Evolutionary conservation across 92 coral and sea anemone genomes (phyloP), one percentile per base, ranked within the genome.

Genomic region (Parazoanthus swiftii): DNA sequence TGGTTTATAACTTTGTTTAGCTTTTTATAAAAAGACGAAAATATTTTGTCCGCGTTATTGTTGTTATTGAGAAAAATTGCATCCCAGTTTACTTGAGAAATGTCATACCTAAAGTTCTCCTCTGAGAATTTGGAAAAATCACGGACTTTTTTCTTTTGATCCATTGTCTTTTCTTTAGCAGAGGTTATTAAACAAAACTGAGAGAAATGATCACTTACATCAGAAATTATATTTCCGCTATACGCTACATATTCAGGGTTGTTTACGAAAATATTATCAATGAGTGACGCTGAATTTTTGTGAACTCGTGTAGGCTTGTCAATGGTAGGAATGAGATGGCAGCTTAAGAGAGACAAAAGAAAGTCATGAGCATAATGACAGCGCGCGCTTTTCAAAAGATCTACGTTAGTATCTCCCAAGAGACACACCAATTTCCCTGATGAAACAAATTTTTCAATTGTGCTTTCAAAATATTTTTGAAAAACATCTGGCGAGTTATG

Each of bases 381-480:
- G 42, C 42, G 42, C 42, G 42, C 42, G 42, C 42, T 38, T 38
- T 38, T 38, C 42, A 38, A 38, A 38, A 38, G 1, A 38, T 38
- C 42, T 38, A 38, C 42, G 42, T 38, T 38, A 3, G 42, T 38
- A 38, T 38, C 42, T 38, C 42, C 42, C 42, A 38, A 38, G 42
- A 38, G 42, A 38, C 42, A 38, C 42, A 80, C 9, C 20, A 81
- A 29, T n/a, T 59, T 59, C 67, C 67, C 67, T 59, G 67, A 59
- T 16, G 58, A 43, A 25, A 26, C 50, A 36, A 80, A 20, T 6
- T 78, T 78, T 54, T 84, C 87, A 38, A 90, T 43, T 65, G 89
- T 89, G 43, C 58, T 67, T 23, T 78, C 92, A 85, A 89, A 77
- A 85, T 85, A 85, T 63, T 71, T 63, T 89, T 29, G 86, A 76